Conservation (phyloP, 2,797 vertebrate genomes). For the Esox lucius region DNA sequence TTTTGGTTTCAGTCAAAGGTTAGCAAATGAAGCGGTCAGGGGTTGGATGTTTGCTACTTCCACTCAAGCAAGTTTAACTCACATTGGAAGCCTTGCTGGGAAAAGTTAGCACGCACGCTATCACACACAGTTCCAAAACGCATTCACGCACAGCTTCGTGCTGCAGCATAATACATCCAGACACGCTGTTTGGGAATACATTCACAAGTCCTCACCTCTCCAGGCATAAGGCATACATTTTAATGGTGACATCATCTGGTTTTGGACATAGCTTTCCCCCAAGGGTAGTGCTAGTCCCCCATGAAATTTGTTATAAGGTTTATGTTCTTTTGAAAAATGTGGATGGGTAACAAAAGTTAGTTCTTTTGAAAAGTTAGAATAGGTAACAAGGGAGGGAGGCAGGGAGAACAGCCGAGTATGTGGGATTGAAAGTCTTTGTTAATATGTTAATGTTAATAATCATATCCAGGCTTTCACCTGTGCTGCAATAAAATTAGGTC, state of each 20-base stretch:
- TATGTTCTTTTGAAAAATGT: not conserved
- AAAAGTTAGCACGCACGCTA: not conserved
- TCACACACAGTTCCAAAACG: not conserved
- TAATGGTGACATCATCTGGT: constrained; percentile 3
- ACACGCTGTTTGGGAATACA: not conserved
- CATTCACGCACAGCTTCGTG: not conserved
- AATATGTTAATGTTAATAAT: too few species aligned
- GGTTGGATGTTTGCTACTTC: constrained; percentile 64
- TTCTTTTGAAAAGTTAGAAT: not conserved
- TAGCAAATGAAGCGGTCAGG: constrained; percentile 54
- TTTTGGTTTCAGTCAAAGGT: constrained; percentile 25
- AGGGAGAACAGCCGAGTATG: constrained; percentile 2
- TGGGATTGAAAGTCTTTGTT: constrained; percentile 14
- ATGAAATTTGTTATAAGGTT: not conserved
- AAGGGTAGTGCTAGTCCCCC: not conserved
- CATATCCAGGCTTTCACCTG: constrained; percentile 2
- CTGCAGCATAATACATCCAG: not conserved
- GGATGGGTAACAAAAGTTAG: not conserved
- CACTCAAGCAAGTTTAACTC: constrained; percentile 62
- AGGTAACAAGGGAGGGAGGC: not conserved
- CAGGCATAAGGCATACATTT: constrained; percentile 9
- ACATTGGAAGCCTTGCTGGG: constrained; percentile 28
- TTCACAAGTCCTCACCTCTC: not conserved
- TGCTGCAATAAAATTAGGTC: not conserved
- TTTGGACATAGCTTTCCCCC: constrained; percentile 4